Evolutionary conservation across 2,888 invertebrate species (phyloP).

Genomic region (Heliconius sara): DNA sequence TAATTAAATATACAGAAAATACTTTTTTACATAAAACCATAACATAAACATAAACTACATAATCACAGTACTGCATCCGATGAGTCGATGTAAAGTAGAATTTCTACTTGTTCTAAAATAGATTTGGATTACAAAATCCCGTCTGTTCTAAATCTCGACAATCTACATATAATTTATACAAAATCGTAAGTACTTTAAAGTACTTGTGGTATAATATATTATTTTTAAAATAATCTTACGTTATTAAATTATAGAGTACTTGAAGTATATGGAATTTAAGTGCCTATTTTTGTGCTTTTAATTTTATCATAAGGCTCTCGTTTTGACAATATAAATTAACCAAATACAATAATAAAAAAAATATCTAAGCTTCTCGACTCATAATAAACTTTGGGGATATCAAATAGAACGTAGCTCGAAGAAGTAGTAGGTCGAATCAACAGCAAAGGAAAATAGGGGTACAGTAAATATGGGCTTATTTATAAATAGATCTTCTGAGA

Average conservation of each 20-base stretch:
- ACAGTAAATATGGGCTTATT: slow-evolving; percentile 20
- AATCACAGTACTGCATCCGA: background rate
- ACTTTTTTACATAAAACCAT: background rate
- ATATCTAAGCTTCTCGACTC: background rate
- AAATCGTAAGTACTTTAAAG: background rate
- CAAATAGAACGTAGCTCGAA: background rate
- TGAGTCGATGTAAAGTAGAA: background rate
- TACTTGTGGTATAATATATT: too few relatives aligned
- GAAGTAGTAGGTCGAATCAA: background rate
- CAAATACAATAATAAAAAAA: background rate
- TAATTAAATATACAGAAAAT: background rate
- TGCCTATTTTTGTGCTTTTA: background rate
- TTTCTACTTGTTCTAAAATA: slow-evolving; percentile 23
- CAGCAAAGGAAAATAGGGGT: slow-evolving; percentile 25
- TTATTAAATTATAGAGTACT: too few relatives aligned
- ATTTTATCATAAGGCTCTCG: background rate
- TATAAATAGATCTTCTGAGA: background rate
- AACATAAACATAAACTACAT: background rate
- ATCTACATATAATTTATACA: background rate
- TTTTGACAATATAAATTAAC: background rate
- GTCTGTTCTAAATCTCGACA: background rate
- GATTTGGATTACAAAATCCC: slow-evolving; percentile 11
- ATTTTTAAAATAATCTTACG: too few relatives aligned
- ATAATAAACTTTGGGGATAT: background rate
- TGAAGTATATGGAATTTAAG: too few relatives aligned